Conservation (phyloP, 2,888 invertebrate species). For the Caradrina clavipalpis region DNA sequence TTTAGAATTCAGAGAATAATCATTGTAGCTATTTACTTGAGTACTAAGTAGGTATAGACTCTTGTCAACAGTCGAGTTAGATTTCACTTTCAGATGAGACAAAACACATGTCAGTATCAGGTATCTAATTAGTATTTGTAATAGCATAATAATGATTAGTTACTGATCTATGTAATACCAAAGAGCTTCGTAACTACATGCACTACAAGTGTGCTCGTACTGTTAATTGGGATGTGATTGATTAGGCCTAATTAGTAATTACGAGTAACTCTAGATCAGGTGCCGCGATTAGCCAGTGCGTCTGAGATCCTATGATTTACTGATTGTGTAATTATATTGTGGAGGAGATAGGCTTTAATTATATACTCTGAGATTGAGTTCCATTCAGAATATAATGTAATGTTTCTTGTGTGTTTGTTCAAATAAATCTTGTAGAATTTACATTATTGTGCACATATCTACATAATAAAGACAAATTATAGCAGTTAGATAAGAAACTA, state of each 20-base stretch:
- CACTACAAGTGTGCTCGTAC: constrained; percentile 7
- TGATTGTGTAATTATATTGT: constrained; percentile 25
- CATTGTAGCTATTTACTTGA: no score
- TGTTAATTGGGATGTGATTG: constrained; percentile 58
- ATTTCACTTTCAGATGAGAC: neutral
- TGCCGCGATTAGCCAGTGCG: constrained; percentile 40
- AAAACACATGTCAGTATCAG: constrained; percentile 6
- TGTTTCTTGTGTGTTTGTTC: constrained; percentile 14
- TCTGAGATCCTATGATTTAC: constrained; percentile 50
- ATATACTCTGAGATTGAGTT: constrained; percentile 20
- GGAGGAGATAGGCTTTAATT: constrained; percentile 14
- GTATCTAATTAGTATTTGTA: constrained; percentile 30
- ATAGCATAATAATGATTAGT: constrained; percentile 34
- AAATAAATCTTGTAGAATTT: constrained; percentile 21
- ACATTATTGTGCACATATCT: constrained; percentile 3
- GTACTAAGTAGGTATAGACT: no score
- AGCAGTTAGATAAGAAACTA: constrained; percentile 11
- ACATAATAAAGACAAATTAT: constrained; percentile 24
- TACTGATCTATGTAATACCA: constrained; percentile 31
- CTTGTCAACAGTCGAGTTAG: neutral
- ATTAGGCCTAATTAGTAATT: constrained; percentile 57
- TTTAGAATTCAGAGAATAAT: neutral
- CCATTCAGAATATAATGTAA: constrained; percentile 1
- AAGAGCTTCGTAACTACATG: constrained; percentile 20
- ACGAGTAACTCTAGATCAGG: constrained; percentile 55